Conservation (phyloP, 2,888 invertebrate species). For the Apantesis nais region DNA sequence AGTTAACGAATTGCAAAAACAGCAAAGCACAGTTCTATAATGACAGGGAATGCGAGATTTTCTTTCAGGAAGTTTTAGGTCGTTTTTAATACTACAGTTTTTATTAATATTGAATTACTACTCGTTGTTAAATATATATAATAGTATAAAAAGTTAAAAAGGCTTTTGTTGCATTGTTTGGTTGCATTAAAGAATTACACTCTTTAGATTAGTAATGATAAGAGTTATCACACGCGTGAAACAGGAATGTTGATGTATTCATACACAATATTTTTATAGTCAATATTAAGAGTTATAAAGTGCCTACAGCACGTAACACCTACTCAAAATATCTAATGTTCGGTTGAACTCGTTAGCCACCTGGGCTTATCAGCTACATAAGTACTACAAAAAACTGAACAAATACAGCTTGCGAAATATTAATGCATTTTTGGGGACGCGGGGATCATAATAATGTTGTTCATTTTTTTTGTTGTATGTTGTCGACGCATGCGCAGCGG, state of each 20-base stretch:
- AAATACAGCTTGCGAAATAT: slow-evolving; percentile 16
- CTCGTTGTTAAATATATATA: not conserved
- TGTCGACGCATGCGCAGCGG: slow-evolving; percentile 62
- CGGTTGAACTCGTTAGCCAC: not conserved
- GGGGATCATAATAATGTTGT: slow-evolving; percentile 33
- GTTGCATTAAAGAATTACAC: not conserved
- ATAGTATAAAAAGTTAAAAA: not conserved
- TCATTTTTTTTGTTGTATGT: slow-evolving; percentile 47
- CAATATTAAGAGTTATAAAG: not conserved
- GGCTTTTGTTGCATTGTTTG: not conserved
- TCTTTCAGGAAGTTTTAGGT: not conserved
- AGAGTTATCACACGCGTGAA: not conserved
- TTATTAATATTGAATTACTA: not conserved
- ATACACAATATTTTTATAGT: not conserved
- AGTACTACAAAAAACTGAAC: not conserved
- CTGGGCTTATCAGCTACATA: slow-evolving; percentile 2
- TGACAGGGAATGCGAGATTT: not conserved
- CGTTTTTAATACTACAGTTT: not conserved
- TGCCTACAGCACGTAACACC: too few species aligned
- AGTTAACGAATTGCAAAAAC: slow-evolving; percentile 1
- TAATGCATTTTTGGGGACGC: slow-evolving; percentile 30
- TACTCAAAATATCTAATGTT: not conserved
- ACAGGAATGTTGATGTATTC: not conserved
- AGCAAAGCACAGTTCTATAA: slow-evolving; percentile 1
- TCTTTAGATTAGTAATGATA: not conserved